A percentile compares a stretch with the other conserved stretches of the same genome.
These are phyloP conservation scores for Ormyrus labotus DNA, from an alignment of 2,888 invertebrate species.

Conservation along the genomic window DNA sequence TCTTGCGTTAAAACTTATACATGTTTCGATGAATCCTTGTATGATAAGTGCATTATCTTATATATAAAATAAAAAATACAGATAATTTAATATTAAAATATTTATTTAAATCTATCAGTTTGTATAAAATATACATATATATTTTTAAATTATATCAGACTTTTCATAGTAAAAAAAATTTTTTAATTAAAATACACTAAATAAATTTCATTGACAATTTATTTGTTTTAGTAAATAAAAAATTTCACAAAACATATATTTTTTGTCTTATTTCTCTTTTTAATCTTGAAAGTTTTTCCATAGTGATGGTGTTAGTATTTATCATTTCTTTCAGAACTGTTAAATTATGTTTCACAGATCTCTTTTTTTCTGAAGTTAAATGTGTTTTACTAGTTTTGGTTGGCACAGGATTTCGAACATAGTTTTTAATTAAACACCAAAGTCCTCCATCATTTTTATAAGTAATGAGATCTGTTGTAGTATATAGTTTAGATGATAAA, in stretches of 20 bases:
- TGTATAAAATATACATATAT: too few species aligned
- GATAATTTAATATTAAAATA: too few species aligned
- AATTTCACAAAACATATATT: neutral
- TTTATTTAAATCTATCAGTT: too few species aligned
- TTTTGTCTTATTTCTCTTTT: constrained; percentile 36
- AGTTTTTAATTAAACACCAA: constrained; percentile 70
- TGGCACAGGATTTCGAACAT: constrained; percentile 59
- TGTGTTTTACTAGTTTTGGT: constrained; percentile 53
- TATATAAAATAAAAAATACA: too few species aligned
- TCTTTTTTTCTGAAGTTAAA: constrained; percentile 55
- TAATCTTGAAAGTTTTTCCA: constrained; percentile 52
- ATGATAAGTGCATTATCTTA: too few species aligned
- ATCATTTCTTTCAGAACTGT: constrained; percentile 60
- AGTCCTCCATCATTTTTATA: constrained; percentile 60
- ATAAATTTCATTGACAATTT: too few species aligned
- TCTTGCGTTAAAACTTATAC: too few species aligned
- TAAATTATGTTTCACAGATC: constrained; percentile 67
- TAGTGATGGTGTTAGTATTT: constrained; percentile 59
- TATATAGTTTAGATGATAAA: constrained; percentile 42
- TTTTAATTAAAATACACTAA: too few species aligned
- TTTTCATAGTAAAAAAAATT: too few species aligned
- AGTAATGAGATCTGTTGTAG: constrained; percentile 66
- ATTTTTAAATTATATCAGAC: too few species aligned
- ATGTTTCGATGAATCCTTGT: too few species aligned
- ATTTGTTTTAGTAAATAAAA: too few species aligned